These are phyloP conservation scores for Colletes latitarsis DNA, from an alignment of 1,140 invertebrate genomes.

Conservation along the genomic window DNA sequence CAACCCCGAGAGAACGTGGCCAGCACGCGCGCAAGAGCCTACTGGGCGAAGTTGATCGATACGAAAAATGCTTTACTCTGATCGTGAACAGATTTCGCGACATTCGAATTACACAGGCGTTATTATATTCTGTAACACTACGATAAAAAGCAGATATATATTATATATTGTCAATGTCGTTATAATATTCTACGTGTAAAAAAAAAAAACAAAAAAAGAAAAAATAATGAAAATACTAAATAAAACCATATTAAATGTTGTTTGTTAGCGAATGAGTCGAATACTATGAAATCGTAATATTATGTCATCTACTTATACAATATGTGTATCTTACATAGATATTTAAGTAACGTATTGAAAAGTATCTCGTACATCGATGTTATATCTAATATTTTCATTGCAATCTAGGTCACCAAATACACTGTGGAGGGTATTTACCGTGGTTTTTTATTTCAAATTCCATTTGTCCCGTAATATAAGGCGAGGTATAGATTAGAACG, in stretches of 20 bases:
- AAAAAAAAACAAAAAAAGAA: slow-evolving; percentile 45
- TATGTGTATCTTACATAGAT: slow-evolving; percentile 65
- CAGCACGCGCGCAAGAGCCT: background rate
- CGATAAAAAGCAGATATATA: slow-evolving; percentile 48
- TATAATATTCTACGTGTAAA: slow-evolving; percentile 65
- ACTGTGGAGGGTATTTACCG: slow-evolving; percentile 67
- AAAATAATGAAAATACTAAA: slow-evolving; percentile 48
- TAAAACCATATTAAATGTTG: slow-evolving; percentile 70
- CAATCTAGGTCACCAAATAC: slow-evolving; percentile 73
- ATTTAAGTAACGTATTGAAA: slow-evolving; percentile 65
- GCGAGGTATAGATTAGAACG: too few species aligned
- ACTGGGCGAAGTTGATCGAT: background rate
- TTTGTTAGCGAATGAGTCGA: slow-evolving; percentile 67
- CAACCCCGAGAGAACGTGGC: background rate
- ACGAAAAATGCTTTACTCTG: slow-evolving; percentile 10
- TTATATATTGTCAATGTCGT: slow-evolving; percentile 62
- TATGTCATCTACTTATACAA: slow-evolving; percentile 62
- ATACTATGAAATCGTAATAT: slow-evolving; percentile 63
- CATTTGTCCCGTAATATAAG: background rate
- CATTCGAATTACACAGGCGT: slow-evolving; percentile 48
- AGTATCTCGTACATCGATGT: slow-evolving; percentile 69
- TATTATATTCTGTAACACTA: slow-evolving; percentile 59
- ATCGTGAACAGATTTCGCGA: slow-evolving; percentile 46
- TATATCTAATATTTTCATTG: slow-evolving; percentile 72
- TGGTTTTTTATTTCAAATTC: background rate